phyloP scores from a whole-genome alignment of 2,113 vertebrate species.

The Pao palembangensis region DNA sequence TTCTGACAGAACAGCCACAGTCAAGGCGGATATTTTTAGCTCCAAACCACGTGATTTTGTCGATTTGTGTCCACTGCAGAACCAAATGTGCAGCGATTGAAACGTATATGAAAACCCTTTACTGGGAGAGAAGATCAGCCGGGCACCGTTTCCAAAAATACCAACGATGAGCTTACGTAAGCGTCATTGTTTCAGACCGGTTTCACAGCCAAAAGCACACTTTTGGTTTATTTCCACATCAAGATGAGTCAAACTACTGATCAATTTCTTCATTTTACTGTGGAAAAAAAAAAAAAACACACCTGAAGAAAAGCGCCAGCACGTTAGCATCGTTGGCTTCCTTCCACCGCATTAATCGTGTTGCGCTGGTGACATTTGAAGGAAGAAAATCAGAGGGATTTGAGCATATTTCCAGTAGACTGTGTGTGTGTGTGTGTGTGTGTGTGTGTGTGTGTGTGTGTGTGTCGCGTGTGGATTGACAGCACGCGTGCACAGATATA shows the following conservation, averaged over 20 bases:
- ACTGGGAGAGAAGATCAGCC: conserved; percentile 6
- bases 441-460: too few relatives aligned
- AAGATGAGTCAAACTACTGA: too few relatives aligned
- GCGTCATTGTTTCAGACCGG: conserved; percentile 1
- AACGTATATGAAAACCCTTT: neutral
- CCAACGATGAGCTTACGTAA: conserved; percentile 18
- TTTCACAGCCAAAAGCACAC: too few relatives aligned
- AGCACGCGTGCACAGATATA: conserved; percentile 17
- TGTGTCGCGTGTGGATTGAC: neutral
- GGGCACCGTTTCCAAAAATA: conserved; percentile 4
- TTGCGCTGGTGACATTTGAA: too few relatives aligned
- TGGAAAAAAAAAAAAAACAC: conserved; percentile 24
- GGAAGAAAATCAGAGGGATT: too few relatives aligned
- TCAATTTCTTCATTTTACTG: neutral
- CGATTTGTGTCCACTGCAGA: conserved; percentile 5
- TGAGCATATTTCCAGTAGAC: conserved; percentile 1
- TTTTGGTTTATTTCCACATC: too few relatives aligned
- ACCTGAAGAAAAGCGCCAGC: neutral
- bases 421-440: too few relatives aligned
- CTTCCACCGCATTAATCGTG: too few relatives aligned
- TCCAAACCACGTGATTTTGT: neutral
- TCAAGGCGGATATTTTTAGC: conserved; percentile 13
- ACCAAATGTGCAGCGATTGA: conserved; percentile 1
- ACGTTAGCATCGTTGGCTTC: too few relatives aligned
- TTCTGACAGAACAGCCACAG: neutral